phyloP scores from a whole-genome alignment of 2,888 invertebrate species.

The Liopterus haemorrhoidalis region DNA sequence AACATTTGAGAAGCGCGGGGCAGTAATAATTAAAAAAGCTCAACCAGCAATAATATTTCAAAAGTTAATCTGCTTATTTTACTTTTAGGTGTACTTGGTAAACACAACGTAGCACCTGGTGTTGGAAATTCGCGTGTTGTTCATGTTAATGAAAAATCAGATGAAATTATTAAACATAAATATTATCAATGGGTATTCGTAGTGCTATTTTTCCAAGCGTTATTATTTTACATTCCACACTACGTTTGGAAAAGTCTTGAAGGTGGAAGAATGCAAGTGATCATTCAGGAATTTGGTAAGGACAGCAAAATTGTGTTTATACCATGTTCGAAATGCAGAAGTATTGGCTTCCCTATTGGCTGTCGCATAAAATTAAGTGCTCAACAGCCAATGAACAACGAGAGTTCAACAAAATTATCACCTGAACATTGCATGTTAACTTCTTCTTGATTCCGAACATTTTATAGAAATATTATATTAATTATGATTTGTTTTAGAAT shows the following conservation, averaged over 20 bases:
- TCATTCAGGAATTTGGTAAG: constrained; percentile 56
- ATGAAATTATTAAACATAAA: constrained; percentile 54
- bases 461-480: too few species aligned
- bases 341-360: too few species aligned
- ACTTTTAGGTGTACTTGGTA: constrained; percentile 23
- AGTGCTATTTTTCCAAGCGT: constrained; percentile 60
- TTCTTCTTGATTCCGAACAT: too few species aligned
- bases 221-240: constrained; percentile 63
- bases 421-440: too few species aligned
- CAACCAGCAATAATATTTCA: too few species aligned
- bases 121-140: constrained; percentile 43
- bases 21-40: too few species aligned
- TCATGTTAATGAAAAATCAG: constrained; percentile 29
- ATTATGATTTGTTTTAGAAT: too few species aligned
- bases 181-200: constrained; percentile 73
- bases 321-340: not conserved
- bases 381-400: too few species aligned
- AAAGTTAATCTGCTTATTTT: not conserved
- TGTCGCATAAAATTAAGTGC: too few species aligned
- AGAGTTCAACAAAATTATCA: too few species aligned
- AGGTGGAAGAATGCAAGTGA: constrained; percentile 55
- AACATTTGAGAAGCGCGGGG: too few species aligned
- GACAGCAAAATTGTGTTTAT: constrained; percentile 6
- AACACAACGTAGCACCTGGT: constrained; percentile 49
- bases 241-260: constrained; percentile 70